These are phyloP conservation scores for Physella acuta DNA, from an alignment of 1,140 invertebrate species.

Conservation along the genomic window DNA sequence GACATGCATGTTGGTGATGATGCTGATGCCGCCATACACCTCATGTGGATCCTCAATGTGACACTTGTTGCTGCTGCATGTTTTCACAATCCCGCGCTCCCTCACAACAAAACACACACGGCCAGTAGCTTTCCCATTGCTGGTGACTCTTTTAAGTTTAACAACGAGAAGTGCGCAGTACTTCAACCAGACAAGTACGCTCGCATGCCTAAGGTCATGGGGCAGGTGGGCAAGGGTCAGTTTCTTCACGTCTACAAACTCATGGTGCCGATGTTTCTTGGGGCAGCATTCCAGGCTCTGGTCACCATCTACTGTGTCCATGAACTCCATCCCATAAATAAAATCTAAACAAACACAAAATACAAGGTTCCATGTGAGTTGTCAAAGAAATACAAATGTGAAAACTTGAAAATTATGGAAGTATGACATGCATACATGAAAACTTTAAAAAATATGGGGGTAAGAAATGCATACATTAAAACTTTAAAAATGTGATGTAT, in stretches of 20 bases:
- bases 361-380: too few species aligned
- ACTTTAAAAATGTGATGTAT: too few species aligned
- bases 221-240: conserved; percentile 1
- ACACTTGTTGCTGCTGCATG: conserved; percentile 2
- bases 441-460: too few species aligned
- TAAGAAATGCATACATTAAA: too few species aligned
- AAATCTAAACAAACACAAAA: too few species aligned
- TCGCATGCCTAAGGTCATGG: background rate
- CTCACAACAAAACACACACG: background rate
- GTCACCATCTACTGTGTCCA: too few species aligned
- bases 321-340: too few species aligned
- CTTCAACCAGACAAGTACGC: conserved; percentile 11
- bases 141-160: background rate
- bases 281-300: conserved; percentile 1
- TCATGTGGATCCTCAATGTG: background rate
- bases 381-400: too few species aligned
- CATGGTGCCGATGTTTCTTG: conserved; percentile 15
- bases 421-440: too few species aligned
- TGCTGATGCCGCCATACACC: conserved; percentile 15
- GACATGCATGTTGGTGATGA: conserved; percentile 23
- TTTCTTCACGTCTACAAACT: conserved; percentile 7
- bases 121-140: conserved; percentile 13
- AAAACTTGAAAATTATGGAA: too few species aligned
- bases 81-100: background rate
- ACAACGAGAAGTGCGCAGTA: conserved; percentile 13